Conservation (phyloP, 2,888 invertebrate species). For the Drosophila limbata region DNA sequence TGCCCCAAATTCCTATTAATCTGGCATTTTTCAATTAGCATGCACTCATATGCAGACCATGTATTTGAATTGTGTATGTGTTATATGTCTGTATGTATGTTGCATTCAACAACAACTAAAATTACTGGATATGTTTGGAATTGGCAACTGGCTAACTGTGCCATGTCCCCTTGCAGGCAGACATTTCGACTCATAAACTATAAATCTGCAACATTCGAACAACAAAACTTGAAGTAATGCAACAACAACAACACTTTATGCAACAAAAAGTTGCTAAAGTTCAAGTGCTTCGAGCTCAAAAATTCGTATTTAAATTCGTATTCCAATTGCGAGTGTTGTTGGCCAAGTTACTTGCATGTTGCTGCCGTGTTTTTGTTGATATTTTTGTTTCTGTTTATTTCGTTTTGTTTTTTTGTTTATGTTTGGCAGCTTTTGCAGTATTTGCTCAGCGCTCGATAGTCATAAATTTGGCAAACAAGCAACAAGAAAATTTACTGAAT, state of each 20-base stretch:
- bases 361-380: constrained; percentile 14
- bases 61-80: constrained; percentile 4
- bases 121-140: constrained; percentile 14
- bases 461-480: constrained; percentile 57
- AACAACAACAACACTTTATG: constrained; percentile 33
- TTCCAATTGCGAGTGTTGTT: constrained; percentile 29
- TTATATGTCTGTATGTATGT: not conserved
- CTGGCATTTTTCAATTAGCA: constrained; percentile 33
- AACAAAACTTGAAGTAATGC: constrained; percentile 33
- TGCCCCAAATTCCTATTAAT: constrained; percentile 15
- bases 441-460: constrained; percentile 63
- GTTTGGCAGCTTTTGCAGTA: constrained; percentile 35
- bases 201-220: constrained; percentile 61
- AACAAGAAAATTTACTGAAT: constrained; percentile 50
- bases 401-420: constrained; percentile 12
- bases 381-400: constrained; percentile 2
- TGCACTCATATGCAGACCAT: constrained; percentile 9
- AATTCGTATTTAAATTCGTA: constrained; percentile 37
- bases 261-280: constrained; percentile 56
- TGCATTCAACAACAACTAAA: constrained; percentile 16
- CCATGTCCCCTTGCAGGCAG: constrained; percentile 23
- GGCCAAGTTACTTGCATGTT: constrained; percentile 30
- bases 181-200: constrained; percentile 58
- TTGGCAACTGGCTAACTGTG: constrained; percentile 32
- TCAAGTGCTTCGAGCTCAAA: constrained; percentile 36